Percentiles rank a stretch among this genome's conserved stretches.
Conservation (phyloP, 2,888 invertebrate species). For the Hybos culiciformis region DNA sequence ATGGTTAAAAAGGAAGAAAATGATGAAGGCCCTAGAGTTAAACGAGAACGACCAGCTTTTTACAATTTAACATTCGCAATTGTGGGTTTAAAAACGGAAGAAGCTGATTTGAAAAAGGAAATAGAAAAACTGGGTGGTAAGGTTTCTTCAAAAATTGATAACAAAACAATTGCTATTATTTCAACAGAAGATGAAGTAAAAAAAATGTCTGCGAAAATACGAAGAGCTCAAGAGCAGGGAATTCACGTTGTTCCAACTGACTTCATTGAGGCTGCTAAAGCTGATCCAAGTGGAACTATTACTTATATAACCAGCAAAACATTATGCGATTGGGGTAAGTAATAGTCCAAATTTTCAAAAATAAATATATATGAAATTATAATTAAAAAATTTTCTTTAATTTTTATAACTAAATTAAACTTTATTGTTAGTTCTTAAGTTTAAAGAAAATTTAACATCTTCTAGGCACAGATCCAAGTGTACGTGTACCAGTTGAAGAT, state of each 20-base stretch:
- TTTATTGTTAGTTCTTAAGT: no score
- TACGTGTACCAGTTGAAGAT: conserved; percentile 36
- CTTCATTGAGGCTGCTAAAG: conserved; percentile 54
- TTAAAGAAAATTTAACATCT: no score
- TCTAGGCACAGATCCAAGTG: conserved; percentile 47
- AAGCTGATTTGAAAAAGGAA: conserved; percentile 50
- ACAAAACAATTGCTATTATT: conserved; percentile 59
- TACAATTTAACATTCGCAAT: conserved; percentile 67
- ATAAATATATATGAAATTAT: no score
- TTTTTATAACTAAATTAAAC: no score
- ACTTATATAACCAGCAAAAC: conserved; percentile 55
- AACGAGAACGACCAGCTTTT: conserved; percentile 51
- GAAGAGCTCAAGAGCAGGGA: conserved; percentile 48
- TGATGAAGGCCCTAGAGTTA: conserved; percentile 45
- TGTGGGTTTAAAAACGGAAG: conserved; percentile 41
- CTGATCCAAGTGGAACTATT: conserved; percentile 43
- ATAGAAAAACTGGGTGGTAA: conserved; percentile 66
- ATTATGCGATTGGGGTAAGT: conserved; percentile 75
- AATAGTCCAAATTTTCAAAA: no score
- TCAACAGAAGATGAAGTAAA: conserved; percentile 54
- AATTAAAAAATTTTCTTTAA: no score
- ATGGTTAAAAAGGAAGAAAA: conserved; percentile 40
- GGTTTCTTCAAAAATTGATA: conserved; percentile 48
- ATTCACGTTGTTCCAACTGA: conserved; percentile 71
- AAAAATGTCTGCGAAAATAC: conserved; percentile 50